Base-by-base conservation (phyloP, 2,888 invertebrate genomes). In the Altica lythri region DNA sequence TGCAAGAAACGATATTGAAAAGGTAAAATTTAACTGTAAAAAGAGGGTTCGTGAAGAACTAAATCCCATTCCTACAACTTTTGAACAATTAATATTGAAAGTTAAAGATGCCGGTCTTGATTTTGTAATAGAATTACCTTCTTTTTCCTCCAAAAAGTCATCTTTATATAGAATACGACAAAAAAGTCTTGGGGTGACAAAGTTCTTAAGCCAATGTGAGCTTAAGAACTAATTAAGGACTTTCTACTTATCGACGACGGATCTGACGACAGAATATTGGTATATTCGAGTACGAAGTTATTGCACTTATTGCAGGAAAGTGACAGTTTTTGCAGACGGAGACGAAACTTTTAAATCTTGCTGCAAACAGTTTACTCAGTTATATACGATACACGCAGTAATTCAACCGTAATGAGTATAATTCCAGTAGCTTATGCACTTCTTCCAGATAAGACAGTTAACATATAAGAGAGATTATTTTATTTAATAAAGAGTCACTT, bases 161-260 rank as follows among this genome's bases (percentile, higher is more conserved):
- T 30, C 12, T 30, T 30, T 30, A 30, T 30, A 30, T 9, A 30
- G 10, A 30, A 30, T 30, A 13, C 30, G 30, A 30, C 30, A 30
- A 30, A 30, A 30, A 30, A 30, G 30, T 30, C 30, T 30, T 30
- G 12, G 27, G 30, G 30, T 30, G 12, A 30, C 12, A 30, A 30
- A 30, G 9, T 12, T 30, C 30, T 30, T 12, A n/a, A 30, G 9
- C 27, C n/a, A n/a, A 8, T n/a, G n/a, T n/a, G n/a, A n/a, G n/a
- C 27, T n/a, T 8, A 27, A 27, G 13, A 12, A 4, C 13, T 30
- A 12, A 30, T 30, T 30, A 30, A 30, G 10, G 9, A 27, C n/a
- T 27, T 27, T 27, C 9, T 27, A 27, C 27, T 27, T 9, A 5
- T 27, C 9, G 4, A 8, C 27, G 30, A 30, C 30, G 12, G 30